Evolutionary conservation across 2,113 vertebrate genomes (phyloP), one percentile per base, ranked within the genome.

Genomic region (Syngnathus typhle): DNA sequence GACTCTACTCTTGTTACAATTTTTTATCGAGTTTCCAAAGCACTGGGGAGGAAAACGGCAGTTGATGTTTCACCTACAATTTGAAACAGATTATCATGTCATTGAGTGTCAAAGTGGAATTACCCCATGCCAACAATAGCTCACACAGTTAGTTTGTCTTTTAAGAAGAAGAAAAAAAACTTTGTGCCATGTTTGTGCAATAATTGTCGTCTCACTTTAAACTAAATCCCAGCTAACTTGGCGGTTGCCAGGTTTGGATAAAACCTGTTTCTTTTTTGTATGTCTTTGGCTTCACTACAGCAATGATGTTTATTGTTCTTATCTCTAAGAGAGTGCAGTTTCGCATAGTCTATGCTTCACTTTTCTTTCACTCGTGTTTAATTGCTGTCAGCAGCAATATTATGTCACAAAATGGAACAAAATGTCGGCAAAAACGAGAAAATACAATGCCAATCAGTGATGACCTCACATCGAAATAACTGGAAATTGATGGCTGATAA

Each of bases 1-100:
- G 55, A 72, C 49, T 56, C 65, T 59, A 37, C 49, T 64, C 47
- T 59, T 60, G 66, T 68, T 64, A 54, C 43, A 76, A 64, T 18
- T 76, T 72, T 49, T 19, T 44, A 38, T 19, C 32, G 43, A n/a
- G 19, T 49, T 62, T 67, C 65, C 39, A 72, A 67, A 70, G 21
- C 64, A 39, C 58, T 7, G 8, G 36, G 39, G n/a, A n/a, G 6
- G 11, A 41, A 11, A 61, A 44, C 2, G 60, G n/a, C 6, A 23
- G 21, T 58, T 58, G 12, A 58, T 36, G 32, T 43, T 58, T 58
- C 15, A 18, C 8, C 10, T 41, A 32, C 27, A 10, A 41, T 18
- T 18, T 37, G 16, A 59, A 59, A 59, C 37, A 32, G 56, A 32
- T 56, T 56, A 7, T 32, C 54, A 55, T 12, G 52, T 12, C 21